Percentiles rank a stretch among this genome's conserved stretches.
Conservation (phyloP, 1,140 invertebrate species). For the Lerema accius region DNA sequence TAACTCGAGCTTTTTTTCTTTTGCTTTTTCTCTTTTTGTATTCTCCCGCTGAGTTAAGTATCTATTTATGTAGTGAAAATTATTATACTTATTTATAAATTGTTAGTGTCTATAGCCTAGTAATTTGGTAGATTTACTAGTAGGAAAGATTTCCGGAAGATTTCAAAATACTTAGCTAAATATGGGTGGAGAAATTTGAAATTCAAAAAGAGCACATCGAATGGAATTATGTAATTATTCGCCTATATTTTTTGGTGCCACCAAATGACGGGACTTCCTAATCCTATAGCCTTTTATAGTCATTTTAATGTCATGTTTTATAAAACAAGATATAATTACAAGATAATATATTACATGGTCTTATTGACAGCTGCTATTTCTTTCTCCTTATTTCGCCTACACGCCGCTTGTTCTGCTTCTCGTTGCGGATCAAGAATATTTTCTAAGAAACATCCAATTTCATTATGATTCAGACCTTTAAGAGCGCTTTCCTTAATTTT, state of each 20-base stretch:
- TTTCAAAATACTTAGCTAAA: too few species aligned
- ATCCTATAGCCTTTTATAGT: too few species aligned
- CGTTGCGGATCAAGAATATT: constrained; percentile 33
- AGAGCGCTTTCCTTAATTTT: constrained; percentile 39
- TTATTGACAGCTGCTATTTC: constrained; percentile 43
- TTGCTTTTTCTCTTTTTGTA: background rate
- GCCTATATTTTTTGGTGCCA: too few species aligned
- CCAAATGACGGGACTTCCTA: too few species aligned
- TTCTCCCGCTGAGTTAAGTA: constrained; percentile 7
- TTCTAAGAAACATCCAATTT: constrained; percentile 36
- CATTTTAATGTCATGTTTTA: too few species aligned
- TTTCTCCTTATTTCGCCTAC: constrained; percentile 33
- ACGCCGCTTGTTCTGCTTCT: constrained; percentile 25
- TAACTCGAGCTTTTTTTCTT: constrained; percentile 6
- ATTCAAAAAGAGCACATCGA: too few species aligned
- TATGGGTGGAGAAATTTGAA: too few species aligned
- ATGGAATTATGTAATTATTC: too few species aligned
- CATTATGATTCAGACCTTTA: constrained; percentile 36
- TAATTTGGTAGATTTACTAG: too few species aligned
- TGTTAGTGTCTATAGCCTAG: too few species aligned
- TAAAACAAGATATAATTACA: too few species aligned
- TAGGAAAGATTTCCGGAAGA: too few species aligned
- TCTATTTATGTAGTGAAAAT: background rate
- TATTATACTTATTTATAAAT: background rate
- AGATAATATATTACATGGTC: constrained; percentile 41